Conservation (phyloP, 2,888 invertebrate genomes). For the Callosobruchus maculatus region DNA sequence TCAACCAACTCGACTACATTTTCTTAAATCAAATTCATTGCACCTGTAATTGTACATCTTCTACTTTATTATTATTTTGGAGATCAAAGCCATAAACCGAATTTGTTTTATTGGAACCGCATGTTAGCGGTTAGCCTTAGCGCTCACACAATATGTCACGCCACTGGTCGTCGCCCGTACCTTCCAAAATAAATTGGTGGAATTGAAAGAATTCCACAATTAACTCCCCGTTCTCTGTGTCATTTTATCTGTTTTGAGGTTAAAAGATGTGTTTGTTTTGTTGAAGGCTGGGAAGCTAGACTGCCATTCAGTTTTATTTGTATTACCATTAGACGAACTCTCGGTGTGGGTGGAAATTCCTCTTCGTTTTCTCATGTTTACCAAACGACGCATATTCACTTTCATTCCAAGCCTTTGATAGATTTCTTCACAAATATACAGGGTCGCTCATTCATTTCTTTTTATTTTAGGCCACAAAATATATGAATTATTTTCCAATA, state of each 20-base stretch:
- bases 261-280: slow-evolving; percentile 1
- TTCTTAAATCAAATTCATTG: no score
- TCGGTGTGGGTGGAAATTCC: neutral
- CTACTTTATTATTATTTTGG: no score
- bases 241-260: slow-evolving; percentile 2
- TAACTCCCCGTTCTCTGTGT: neutral
- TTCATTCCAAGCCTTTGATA: neutral
- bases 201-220: neutral
- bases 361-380: neutral
- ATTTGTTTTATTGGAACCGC: no score
- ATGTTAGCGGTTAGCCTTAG: no score
- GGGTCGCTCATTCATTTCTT: no score
- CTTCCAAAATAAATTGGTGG: neutral
- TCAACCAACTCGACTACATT: no score
- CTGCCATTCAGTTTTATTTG: neutral
- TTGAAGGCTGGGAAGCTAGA: neutral
- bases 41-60: no score
- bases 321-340: neutral
- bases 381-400: neutral
- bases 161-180: neutral
- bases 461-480: no score
- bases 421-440: neutral
- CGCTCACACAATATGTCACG: neutral
- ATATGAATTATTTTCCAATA: no score
- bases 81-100: no score